Percentiles rank a stretch among this genome's conserved stretches.
Evolutionary conservation across 2,888 invertebrate genomes (phyloP).

Genomic region (Pinctada fucata): DNA sequence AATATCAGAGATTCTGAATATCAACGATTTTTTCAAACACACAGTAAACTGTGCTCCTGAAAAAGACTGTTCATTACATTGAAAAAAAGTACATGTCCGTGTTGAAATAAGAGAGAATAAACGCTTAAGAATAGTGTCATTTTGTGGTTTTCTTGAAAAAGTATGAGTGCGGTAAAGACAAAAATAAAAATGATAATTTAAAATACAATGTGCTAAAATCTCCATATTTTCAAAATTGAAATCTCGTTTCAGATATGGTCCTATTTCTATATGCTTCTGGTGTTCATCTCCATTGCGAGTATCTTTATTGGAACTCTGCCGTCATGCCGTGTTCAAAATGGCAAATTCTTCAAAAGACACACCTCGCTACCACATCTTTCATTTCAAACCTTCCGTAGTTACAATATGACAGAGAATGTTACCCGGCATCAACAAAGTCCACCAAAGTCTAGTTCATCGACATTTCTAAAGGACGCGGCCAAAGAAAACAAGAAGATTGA

Average conservation of each 20-base stretch:
- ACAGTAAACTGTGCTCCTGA: too few relatives aligned
- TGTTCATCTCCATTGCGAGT: slow-evolving; percentile 55
- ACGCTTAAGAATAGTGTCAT: too few relatives aligned
- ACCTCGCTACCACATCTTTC: not conserved
- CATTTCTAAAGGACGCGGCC: slow-evolving; percentile 28
- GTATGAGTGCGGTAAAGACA: too few relatives aligned
- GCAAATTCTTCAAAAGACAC: slow-evolving; percentile 19
- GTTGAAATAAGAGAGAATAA: too few relatives aligned
- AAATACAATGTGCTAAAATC: too few relatives aligned
- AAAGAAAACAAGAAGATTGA: slow-evolving; percentile 43
- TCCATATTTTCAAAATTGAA: too few relatives aligned
- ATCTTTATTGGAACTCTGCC: slow-evolving; percentile 59
- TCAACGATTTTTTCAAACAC: too few relatives aligned
- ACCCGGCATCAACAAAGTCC: not conserved
- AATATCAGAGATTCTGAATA: too few relatives aligned
- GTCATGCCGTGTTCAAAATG: slow-evolving; percentile 46
- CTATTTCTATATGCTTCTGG: slow-evolving; percentile 54
- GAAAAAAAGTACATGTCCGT: too few relatives aligned
- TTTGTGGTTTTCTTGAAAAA: too few relatives aligned
- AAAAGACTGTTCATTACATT: too few relatives aligned
- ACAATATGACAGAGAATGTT: not conserved
- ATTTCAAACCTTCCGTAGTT: not conserved
- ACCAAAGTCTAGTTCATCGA: slow-evolving; percentile 14
- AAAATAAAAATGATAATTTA: too few relatives aligned
- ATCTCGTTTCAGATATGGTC: slow-evolving; percentile 61